Evolutionary conservation across 2,888 invertebrate species (phyloP).

Genomic region (Drosophila subquinaria): DNA sequence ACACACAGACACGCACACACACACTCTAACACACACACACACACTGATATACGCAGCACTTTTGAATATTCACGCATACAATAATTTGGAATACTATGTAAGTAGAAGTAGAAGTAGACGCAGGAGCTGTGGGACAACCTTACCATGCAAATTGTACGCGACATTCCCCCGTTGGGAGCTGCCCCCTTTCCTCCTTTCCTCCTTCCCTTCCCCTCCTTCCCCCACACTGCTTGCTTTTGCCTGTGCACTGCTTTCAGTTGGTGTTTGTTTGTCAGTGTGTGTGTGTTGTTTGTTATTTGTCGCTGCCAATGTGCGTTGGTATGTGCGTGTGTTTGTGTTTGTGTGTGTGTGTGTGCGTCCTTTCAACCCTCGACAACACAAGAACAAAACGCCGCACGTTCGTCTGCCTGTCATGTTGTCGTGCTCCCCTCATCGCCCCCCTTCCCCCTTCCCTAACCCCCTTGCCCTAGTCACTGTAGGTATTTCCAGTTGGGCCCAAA

Average conservation of each 20-base stretch:
- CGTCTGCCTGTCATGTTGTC: slow-evolving; percentile 59
- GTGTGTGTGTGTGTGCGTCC: slow-evolving; percentile 39
- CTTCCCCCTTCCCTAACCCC: not conserved
- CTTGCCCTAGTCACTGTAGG: slow-evolving; percentile 23
- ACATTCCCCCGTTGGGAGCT: slow-evolving; percentile 57
- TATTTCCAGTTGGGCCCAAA: slow-evolving; percentile 54
- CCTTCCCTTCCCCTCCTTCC: not conserved
- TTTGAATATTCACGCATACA: slow-evolving; percentile 82
- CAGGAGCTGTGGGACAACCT: slow-evolving; percentile 44
- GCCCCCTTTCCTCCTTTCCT: slow-evolving; percentile 24
- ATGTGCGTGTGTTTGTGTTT: slow-evolving; percentile 12
- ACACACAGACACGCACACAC: slow-evolving; percentile 31
- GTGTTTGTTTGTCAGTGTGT: not conserved
- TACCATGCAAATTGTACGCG: slow-evolving; percentile 70
- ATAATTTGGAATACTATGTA: slow-evolving; percentile 68
- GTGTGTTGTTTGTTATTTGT: slow-evolving; percentile 15
- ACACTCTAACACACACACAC: slow-evolving; percentile 38
- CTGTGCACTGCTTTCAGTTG: slow-evolving; percentile 45
- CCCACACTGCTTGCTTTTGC: slow-evolving; percentile 41
- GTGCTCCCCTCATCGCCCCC: slow-evolving; percentile 4
- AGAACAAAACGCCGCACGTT: slow-evolving; percentile 53
- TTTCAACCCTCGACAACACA: slow-evolving; percentile 53
- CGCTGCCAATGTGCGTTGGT: slow-evolving; percentile 15
- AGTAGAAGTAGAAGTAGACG: slow-evolving; percentile 1
- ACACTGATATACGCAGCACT: slow-evolving; percentile 43